Evolutionary conservation across 2,113 vertebrate species (phyloP), one percentile per base, ranked within the genome.

Genomic region (Pseudorasbora parva): DNA sequence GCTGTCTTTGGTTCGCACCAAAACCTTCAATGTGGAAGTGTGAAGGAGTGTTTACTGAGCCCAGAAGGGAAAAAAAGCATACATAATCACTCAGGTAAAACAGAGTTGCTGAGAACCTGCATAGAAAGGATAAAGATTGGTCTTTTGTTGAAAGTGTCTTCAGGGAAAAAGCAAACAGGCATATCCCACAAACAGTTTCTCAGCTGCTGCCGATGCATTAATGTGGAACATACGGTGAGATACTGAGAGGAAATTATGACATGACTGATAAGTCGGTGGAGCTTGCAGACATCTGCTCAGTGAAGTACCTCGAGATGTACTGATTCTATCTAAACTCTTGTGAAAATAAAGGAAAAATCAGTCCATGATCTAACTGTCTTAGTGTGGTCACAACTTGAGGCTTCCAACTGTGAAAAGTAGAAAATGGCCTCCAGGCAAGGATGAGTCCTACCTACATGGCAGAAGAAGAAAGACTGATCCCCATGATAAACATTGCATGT

Each of bases 101-200:
- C 51, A 77, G 2, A 57, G 51, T 11, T 4, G 19, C 10, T 57
- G 9, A 54, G 72, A 47, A 51, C 25, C 25, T 19, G 15, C 27
- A 47, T 15, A 27, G 17, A 75, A 51, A 4, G 14, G 41, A 72
- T 72, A 27, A 54, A 47, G 25, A 74, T 3, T 51, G 25, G 25
- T 27, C 71, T 74, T 74, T 37, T 27, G 73, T 56, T 73, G 19
- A 73, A 47, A 73, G 37, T 5, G 21, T 21, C 66, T 45, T 23
- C n/a, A 9, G 2, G 45, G 43, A 73, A 4, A 73, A 27, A 23
- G 5, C 41, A 72, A 72, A 47, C 11, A 11, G 69, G 69, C 41
- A 72, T 72, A 15, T 73, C 45, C 71, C 12, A 73, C 71, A 73
- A 49, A 49, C n/a, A 51, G 71, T 19, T 51, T 74, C 25, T 74